These are phyloP conservation scores for Mamestra configurata DNA, from an alignment of 1,140 invertebrate genomes.

Conservation along the genomic window DNA sequence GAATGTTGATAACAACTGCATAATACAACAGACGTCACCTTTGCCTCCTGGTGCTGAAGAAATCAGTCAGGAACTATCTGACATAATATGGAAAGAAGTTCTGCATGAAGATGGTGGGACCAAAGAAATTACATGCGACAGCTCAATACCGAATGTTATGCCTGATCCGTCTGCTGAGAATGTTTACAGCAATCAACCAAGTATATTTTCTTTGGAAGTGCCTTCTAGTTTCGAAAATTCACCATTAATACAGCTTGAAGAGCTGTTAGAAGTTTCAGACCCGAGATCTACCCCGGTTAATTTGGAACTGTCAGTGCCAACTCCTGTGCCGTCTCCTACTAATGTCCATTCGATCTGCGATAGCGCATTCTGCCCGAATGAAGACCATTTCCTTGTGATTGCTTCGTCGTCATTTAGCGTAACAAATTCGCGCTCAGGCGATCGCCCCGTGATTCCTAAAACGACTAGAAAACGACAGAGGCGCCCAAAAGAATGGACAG, in stretches of 20 bases:
- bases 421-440: neutral
- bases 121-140: neutral
- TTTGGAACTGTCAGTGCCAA: neutral
- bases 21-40: neutral
- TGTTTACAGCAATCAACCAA: neutral
- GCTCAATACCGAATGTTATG: neutral
- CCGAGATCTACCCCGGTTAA: neutral
- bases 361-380: neutral
- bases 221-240: constrained; percentile 9
- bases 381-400: neutral
- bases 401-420: neutral
- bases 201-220: constrained; percentile 11
- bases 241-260: constrained; percentile 19
- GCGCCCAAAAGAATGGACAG: neutral
- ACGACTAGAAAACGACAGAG: neutral
- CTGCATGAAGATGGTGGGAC: neutral
- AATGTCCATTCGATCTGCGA: neutral
- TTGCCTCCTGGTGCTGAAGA: constrained; percentile 1
- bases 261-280: neutral
- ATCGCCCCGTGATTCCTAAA: neutral
- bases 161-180: neutral
- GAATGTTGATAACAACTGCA: neutral
- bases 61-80: neutral
- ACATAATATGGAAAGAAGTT: neutral
- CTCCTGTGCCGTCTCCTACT: neutral